Base-by-base conservation (phyloP, 2,113 vertebrate genomes). In the Gymnarchus niloticus region DNA sequence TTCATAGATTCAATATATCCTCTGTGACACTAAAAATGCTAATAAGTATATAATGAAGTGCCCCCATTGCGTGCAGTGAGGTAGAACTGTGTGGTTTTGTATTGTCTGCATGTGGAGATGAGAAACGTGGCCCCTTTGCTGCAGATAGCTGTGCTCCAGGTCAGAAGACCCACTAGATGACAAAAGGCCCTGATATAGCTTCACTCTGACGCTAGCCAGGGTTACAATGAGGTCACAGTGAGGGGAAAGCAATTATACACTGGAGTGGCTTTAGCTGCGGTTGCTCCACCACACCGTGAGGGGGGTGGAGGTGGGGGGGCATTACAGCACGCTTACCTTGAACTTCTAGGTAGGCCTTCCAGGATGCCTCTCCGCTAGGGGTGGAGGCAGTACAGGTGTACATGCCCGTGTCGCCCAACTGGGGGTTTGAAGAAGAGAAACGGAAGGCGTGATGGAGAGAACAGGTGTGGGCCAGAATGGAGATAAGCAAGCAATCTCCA, bases 331-430 rank as follows among this genome's bases (percentile, higher is more conserved):
- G 48, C 80, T 94, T 95, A 99, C 98, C 98, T 96, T 99, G 97
- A 65, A 99, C 96, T 89, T 99, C 97, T 85, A 99, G 94, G 92
- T 95, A 96, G 0, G 98, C 96, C 46, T 95, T 99, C 98, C 98
- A 99, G 0, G 97, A 95, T 0, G 98, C 98, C 90, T 99, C 98
- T 0, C 98, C 98, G 0, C 98, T 99, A 78, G 97, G 96, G 25
- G 97, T 98, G 33, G 98, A 99, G 25, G 97, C 97, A 0, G 96
- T 96, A 93, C 98, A 99, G 87, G 97, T 97, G 92, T 99, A 99
- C 82, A 95, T 94, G 81, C 98, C 98, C 0, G 96, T 97, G 92
- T 99, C 97, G 0, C 97, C 96, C 87, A 99, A 94, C 98, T 99
- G 94, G 86, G 85, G 90, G 25, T 56, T 25, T 88, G 56, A 92